Base-by-base conservation (phyloP, 2,888 invertebrate species). In the Polyommatus icarus region DNA sequence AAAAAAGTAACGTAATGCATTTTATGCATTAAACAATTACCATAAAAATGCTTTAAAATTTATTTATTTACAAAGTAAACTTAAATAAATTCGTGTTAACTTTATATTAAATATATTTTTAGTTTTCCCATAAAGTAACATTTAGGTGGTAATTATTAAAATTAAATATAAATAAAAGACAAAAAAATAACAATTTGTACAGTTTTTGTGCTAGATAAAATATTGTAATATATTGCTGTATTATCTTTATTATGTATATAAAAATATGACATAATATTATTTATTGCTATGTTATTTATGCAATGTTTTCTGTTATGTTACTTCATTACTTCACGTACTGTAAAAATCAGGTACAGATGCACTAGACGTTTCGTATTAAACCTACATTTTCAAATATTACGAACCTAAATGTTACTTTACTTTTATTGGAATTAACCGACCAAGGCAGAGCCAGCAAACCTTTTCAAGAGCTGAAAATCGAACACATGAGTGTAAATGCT, bases 321-420 rank as follows among this genome's bases (percentile, higher is more conserved):
- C 3, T 29, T 12, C 29, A 29, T 67, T 32, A 12, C n/a, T n/a
- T n/a, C 6, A 67, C 12, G 1, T 67, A 67, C 1, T 32, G 24
- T 67, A 67, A 29, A 67, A 29, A 29, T 67, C 67, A 67, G 67
- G 67, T 67, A 67, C 29, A 67, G 67, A 24, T 29, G 29, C 18
- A 67, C 24, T 67, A 67, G 29, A 61, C 12, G 24, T 61, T 61
- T 3, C 15, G 32, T 67, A 29, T 15, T 12, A 67, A 15, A 67
- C 67, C 29, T 29, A 61, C 20, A 20, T 1, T 18, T 67, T 15
- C 0, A 67, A 18, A 67, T 67, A 67, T 67, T 18, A 67, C 67
- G 20, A 61, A 24, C 61, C 29, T 67, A 67, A 67, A 67, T 67
- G 67, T 67, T 67, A 67, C 67, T 32, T 67, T 67, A 67, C 10